A percentile compares a stretch with the other conserved stretches of the same genome.
These are phyloP conservation scores for Troglohyphantes excavatus DNA, from an alignment of 2,888 invertebrate genomes.

Conservation along the genomic window DNA sequence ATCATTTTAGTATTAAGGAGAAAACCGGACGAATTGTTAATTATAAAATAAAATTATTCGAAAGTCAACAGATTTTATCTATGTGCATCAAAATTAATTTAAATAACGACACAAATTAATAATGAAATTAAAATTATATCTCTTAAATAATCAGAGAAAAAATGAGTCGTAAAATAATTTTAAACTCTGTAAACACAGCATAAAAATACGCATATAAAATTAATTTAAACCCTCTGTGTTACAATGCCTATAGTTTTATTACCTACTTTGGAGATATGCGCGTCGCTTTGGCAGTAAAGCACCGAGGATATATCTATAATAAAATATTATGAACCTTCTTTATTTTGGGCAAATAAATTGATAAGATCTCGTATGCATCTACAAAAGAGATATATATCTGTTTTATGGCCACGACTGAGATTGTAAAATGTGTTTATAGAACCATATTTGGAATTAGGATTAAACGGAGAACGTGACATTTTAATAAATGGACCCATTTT, in stretches of 20 bases:
- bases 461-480: too few species aligned
- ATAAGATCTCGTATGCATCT: background rate
- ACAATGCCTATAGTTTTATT: slow-evolving; percentile 23
- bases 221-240: slow-evolving; percentile 4
- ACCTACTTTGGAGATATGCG: background rate
- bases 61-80: too few species aligned
- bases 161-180: slow-evolving; percentile 8
- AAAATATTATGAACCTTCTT: slow-evolving; percentile 31
- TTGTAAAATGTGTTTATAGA: slow-evolving; percentile 25
- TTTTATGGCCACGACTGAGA: slow-evolving; percentile 20
- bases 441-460: too few species aligned
- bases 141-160: background rate
- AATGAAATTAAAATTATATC: too few species aligned
- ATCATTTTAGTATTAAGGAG: too few species aligned
- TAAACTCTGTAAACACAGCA: background rate
- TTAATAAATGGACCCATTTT: too few species aligned
- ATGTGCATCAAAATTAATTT: too few species aligned
- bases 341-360: slow-evolving; percentile 47
- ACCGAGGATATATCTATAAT: slow-evolving; percentile 6
- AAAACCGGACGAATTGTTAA: too few species aligned
- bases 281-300: background rate
- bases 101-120: too few species aligned
- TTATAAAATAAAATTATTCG: too few species aligned
- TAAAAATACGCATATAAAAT: background rate
- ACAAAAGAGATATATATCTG: background rate